Evolutionary conservation across 2,797 vertebrate genomes (phyloP).

Genomic region (Parauchenoglanis ngamensis): DNA sequence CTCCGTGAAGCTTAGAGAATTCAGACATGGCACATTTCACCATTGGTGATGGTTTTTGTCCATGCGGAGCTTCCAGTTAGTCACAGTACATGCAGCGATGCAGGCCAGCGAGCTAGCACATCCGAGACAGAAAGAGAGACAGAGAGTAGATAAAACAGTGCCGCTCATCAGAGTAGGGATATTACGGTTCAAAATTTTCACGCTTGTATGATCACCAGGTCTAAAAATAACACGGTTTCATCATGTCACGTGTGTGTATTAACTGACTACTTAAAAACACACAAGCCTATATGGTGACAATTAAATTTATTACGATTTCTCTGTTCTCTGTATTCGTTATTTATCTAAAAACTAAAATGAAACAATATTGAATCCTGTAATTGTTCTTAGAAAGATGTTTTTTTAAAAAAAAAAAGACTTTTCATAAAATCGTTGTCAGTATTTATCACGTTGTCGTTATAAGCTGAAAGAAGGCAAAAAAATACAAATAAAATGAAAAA

Average conservation of each 20-base stretch:
- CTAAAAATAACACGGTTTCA: background rate
- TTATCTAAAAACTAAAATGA: background rate
- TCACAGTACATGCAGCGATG: slow-evolving; percentile 66
- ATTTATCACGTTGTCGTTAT: background rate
- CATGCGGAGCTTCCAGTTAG: slow-evolving; percentile 42
- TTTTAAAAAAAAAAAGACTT: background rate
- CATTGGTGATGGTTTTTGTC: slow-evolving; percentile 39
- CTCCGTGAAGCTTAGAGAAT: slow-evolving; percentile 55
- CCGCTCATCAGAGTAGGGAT: slow-evolving; percentile 18
- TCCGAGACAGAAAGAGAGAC: slow-evolving; percentile 29
- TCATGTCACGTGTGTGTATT: background rate
- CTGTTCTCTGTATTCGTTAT: background rate
- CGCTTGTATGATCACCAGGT: background rate
- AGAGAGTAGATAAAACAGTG: background rate
- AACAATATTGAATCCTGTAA: background rate
- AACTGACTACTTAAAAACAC: background rate
- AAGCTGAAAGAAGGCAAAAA: background rate
- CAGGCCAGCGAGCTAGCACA: slow-evolving; percentile 44
- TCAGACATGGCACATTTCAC: slow-evolving; percentile 49
- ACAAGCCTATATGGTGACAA: background rate
- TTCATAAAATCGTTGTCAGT: background rate
- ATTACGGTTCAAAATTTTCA: background rate
- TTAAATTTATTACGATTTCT: background rate
- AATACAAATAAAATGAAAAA: background rate
- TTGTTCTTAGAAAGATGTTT: background rate